Evolutionary conservation across 2,797 vertebrate species (phyloP).

Genomic region (Enteromius viviparus): DNA sequence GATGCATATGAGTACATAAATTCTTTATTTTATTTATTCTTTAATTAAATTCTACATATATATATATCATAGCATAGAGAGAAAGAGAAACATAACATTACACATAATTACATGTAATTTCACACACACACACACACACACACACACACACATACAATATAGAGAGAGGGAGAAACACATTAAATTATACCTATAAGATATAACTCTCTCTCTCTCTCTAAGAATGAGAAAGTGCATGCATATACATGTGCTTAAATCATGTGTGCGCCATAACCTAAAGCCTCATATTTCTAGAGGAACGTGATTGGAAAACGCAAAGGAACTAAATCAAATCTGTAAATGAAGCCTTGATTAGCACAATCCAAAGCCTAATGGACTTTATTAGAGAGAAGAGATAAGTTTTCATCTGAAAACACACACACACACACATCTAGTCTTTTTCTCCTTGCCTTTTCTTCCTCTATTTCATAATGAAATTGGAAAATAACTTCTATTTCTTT

Average conservation of each 20-base stretch:
- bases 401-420: neutral
- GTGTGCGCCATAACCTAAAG: neutral
- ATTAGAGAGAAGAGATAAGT: slow-evolving; percentile 66
- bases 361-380: slow-evolving; percentile 79
- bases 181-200: neutral
- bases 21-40: no score
- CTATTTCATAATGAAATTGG: slow-evolving; percentile 72
- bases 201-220: neutral
- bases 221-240: neutral
- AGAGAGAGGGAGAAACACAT: neutral
- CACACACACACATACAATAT: no score
- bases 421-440: slow-evolving; percentile 43
- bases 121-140: no score
- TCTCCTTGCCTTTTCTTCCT: neutral
- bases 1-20: neutral
- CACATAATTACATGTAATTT: no score
- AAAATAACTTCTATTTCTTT: slow-evolving; percentile 83
- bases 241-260: slow-evolving; percentile 21
- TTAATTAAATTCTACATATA: neutral
- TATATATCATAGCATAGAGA: no score
- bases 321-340: slow-evolving; percentile 69
- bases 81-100: no score
- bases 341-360: slow-evolving; percentile 74
- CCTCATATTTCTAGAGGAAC: slow-evolving; percentile 62
- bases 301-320: slow-evolving; percentile 67